phyloP scores from a whole-genome alignment of 1,140 invertebrate species.

The Myzus persicae region DNA sequence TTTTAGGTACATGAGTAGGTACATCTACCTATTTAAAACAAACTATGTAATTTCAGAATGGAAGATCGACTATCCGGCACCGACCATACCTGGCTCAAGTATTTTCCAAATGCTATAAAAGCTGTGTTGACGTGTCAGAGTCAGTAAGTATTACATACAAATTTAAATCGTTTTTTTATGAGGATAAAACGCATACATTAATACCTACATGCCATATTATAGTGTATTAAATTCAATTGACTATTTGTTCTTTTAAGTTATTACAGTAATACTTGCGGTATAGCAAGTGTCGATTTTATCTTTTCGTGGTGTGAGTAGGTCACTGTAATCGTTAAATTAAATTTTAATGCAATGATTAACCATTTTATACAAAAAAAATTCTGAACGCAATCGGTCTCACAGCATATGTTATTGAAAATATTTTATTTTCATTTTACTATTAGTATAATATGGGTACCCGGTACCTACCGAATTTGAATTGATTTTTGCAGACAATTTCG shows the following conservation, averaged over 20 bases:
- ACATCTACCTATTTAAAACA: neutral
- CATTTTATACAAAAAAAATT: no score
- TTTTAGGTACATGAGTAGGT: neutral
- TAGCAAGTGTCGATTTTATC: no score
- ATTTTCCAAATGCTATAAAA: slow-evolving; percentile 22
- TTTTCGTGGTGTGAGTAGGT: no score
- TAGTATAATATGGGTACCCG: no score
- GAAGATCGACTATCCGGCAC: neutral
- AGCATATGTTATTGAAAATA: no score
- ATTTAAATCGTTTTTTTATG: neutral
- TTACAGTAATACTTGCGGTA: neutral
- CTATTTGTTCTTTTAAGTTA: neutral
- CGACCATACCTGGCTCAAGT: slow-evolving; percentile 8
- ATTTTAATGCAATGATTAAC: no score
- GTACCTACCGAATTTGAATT: no score
- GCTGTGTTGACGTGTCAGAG: neutral
- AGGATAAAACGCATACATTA: neutral
- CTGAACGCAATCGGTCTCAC: no score
- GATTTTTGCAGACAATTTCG: no score
- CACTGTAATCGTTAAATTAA: no score
- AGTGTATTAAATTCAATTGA: neutral
- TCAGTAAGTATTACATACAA: neutral
- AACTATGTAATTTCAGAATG: slow-evolving; percentile 15
- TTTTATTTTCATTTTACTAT: no score
- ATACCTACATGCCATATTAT: neutral